Conservation (phyloP, 2,888 invertebrate species). For the Notocelia uddmanniana region DNA sequence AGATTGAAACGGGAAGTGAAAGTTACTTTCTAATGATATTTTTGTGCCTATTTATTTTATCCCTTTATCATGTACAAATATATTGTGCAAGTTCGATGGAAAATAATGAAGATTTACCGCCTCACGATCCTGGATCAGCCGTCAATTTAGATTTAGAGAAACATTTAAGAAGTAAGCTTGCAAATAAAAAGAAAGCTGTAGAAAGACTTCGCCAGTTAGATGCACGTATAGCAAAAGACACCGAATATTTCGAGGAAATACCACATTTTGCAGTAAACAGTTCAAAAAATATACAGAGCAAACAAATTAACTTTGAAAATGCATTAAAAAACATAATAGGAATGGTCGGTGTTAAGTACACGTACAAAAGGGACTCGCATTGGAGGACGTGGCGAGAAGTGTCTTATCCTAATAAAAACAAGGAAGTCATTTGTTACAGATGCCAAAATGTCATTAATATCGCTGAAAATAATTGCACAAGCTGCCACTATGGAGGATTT, state of each 20-base stretch:
- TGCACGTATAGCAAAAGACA: constrained; percentile 49
- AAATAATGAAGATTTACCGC: constrained; percentile 11
- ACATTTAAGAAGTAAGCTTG: constrained; percentile 23
- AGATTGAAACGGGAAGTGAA: not conserved
- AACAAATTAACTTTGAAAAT: constrained; percentile 55
- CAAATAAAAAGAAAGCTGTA: constrained; percentile 16
- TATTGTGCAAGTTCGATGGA: not conserved
- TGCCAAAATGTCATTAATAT: constrained; percentile 56
- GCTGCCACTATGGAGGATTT: constrained; percentile 58
- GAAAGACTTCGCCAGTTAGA: constrained; percentile 22
- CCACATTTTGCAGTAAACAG: constrained; percentile 54
- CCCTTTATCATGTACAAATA: constrained; percentile 6
- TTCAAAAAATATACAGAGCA: constrained; percentile 41
- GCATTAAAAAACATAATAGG: constrained; percentile 60
- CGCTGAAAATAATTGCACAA: constrained; percentile 50
- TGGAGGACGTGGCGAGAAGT: constrained; percentile 74
- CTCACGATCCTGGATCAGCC: constrained; percentile 9
- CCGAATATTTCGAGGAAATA: constrained; percentile 57
- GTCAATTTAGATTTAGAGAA: not conserved
- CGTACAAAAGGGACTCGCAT: constrained; percentile 63
- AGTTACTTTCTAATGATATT: constrained; percentile 13
- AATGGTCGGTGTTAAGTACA: constrained; percentile 65
- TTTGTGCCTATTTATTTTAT: not conserved
- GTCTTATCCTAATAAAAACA: constrained; percentile 48
- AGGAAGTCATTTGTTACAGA: constrained; percentile 60